These are phyloP conservation scores for Periparus ater DNA, from an alignment of 2,797 vertebrate species.

Conservation along the genomic window DNA sequence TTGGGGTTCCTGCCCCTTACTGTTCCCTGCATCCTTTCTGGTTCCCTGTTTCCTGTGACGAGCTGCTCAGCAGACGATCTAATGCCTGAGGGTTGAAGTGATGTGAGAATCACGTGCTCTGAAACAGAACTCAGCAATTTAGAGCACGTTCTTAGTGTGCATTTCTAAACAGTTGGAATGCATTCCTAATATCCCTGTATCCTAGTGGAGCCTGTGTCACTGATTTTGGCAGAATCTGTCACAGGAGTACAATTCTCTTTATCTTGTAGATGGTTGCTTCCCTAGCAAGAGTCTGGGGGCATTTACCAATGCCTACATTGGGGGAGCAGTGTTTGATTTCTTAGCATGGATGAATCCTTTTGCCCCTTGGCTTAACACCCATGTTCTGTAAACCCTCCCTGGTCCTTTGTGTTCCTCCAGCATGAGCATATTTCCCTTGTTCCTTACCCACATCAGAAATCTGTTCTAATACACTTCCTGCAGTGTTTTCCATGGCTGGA, in stretches of 20 bases:
- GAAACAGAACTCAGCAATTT: neutral
- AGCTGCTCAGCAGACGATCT: neutral
- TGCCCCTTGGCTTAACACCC: neutral
- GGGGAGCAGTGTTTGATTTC: neutral
- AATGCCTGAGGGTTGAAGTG: neutral
- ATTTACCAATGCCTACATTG: neutral
- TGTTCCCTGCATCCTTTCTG: neutral
- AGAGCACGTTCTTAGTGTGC: neutral
- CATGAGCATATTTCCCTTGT: neutral
- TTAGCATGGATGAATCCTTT: neutral
- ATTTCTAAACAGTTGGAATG: neutral
- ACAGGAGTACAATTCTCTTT: neutral
- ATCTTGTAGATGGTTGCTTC: neutral
- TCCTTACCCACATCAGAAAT: neutral
- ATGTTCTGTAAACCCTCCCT: neutral
- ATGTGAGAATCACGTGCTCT: fast-evolving
- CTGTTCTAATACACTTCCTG: neutral
- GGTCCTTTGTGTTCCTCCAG: neutral
- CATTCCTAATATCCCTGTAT: neutral
- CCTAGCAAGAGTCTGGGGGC: neutral
- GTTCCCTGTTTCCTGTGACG: neutral
- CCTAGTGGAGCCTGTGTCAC: neutral
- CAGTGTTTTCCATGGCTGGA: neutral
- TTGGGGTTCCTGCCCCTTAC: fast-evolving
- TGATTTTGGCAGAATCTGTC: neutral